A percentile compares a stretch with the other conserved stretches of the same genome.
These are phyloP conservation scores for Helicoverpa zea DNA, from an alignment of 1,140 invertebrate genomes.

Conservation along the genomic window DNA sequence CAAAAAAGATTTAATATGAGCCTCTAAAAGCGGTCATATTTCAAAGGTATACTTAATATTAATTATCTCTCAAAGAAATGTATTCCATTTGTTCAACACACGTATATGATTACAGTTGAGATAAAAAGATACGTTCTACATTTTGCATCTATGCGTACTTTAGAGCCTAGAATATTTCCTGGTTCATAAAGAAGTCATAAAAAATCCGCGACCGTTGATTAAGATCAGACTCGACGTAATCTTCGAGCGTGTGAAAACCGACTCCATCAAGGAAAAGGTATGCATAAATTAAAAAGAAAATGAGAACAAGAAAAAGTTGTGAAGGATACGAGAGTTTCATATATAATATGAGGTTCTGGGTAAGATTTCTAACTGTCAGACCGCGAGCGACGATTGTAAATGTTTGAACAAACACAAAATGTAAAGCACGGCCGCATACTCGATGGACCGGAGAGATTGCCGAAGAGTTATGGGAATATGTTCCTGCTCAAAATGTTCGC, in stretches of 20 bases:
- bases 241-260: slow-evolving; percentile 73
- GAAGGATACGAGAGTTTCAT: slow-evolving; percentile 32
- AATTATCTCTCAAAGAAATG: slow-evolving; percentile 44
- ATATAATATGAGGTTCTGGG: slow-evolving; percentile 39
- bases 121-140: slow-evolving; percentile 42
- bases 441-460: slow-evolving; percentile 34
- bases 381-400: slow-evolving; percentile 22
- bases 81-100: slow-evolving; percentile 22
- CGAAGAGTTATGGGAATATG: slow-evolving; percentile 36
- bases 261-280: slow-evolving; percentile 73
- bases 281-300: slow-evolving; percentile 49
- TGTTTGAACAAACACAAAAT: slow-evolving; percentile 39
- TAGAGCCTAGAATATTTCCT: slow-evolving; percentile 60
- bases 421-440: slow-evolving; percentile 32
- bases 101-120: slow-evolving; percentile 35
- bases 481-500: slow-evolving; percentile 30
- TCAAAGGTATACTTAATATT: slow-evolving; percentile 38
- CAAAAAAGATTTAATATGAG: slow-evolving; percentile 32
- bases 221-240: slow-evolving; percentile 60
- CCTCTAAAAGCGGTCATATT: slow-evolving; percentile 30
- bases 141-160: slow-evolving; percentile 31
- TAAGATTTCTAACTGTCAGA: slow-evolving; percentile 35
- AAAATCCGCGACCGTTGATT: slow-evolving; percentile 70
- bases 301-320: slow-evolving; percentile 42
- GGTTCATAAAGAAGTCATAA: slow-evolving; percentile 67